These are phyloP conservation scores for Eupithecia exiguata DNA, from an alignment of 2,888 invertebrate genomes.

Conservation along the genomic window DNA sequence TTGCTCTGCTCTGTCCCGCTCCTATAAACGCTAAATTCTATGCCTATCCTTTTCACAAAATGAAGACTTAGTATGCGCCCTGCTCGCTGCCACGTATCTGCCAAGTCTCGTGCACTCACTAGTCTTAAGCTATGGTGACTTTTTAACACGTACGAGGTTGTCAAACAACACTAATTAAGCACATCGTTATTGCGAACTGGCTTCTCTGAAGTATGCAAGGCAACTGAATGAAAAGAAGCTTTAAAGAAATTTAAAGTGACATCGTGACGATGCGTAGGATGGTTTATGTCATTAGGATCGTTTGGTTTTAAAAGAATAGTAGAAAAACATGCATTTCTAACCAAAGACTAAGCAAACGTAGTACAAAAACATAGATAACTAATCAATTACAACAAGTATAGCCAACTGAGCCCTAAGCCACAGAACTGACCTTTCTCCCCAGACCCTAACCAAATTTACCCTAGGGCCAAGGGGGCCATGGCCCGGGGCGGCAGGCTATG, in stretches of 20 bases:
- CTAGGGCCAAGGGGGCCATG: no score
- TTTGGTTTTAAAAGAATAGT: neutral
- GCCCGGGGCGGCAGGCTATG: no score
- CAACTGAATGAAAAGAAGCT: neutral
- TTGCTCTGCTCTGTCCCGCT: no score
- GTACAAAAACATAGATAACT: neutral
- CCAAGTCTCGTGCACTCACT: slow-evolving; percentile 2
- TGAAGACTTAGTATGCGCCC: no score
- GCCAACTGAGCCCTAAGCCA: no score
- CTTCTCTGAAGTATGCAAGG: neutral
- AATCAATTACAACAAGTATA: neutral
- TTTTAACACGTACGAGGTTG: neutral
- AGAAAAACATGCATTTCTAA: neutral
- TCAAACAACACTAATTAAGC: slow-evolving; percentile 8
- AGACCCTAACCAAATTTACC: neutral
- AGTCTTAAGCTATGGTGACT: slow-evolving; percentile 1
- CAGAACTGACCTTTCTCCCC: no score
- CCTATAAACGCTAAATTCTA: no score
- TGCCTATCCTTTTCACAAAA: no score
- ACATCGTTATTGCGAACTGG: slow-evolving; percentile 8
- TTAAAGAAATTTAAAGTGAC: neutral
- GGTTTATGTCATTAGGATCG: neutral
- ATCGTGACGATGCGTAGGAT: neutral
- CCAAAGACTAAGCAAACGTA: neutral
- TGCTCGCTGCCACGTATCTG: neutral